phyloP scores from a whole-genome alignment of 1,140 invertebrate genomes.

The Brachionus plicatilis region DNA sequence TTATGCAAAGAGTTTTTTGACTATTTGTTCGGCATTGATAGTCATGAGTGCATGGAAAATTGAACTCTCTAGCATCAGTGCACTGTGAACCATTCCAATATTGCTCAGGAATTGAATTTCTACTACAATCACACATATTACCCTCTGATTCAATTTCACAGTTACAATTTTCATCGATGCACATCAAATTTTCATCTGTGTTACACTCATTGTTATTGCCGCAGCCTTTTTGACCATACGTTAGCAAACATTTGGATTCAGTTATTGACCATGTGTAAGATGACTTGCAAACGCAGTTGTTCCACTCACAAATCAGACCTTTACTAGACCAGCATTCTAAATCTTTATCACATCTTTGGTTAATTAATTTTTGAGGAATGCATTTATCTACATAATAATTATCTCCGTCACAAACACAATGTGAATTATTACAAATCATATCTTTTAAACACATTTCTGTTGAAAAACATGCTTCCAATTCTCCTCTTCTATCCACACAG shows the following conservation, averaged over 20 bases:
- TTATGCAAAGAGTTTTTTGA: neutral
- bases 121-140: neutral
- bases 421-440: neutral
- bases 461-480: neutral
- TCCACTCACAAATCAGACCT: neutral
- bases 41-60: neutral
- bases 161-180: neutral
- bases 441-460: neutral
- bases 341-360: neutral
- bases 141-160: neutral
- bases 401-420: neutral
- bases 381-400: neutral
- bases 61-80: neutral
- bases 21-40: neutral
- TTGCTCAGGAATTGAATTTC: neutral
- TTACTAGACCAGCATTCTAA: neutral
- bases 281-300: neutral
- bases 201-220: neutral
- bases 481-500: neutral
- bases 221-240: neutral
- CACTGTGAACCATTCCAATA: neutral
- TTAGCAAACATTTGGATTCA: neutral
- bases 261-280: neutral
- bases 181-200: neutral
- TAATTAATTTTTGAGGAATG: neutral